A percentile compares a stretch with the other conserved stretches of the same genome.
Conservation (phyloP, 2,888 invertebrate species). For the Strigamia crassipes region DNA sequence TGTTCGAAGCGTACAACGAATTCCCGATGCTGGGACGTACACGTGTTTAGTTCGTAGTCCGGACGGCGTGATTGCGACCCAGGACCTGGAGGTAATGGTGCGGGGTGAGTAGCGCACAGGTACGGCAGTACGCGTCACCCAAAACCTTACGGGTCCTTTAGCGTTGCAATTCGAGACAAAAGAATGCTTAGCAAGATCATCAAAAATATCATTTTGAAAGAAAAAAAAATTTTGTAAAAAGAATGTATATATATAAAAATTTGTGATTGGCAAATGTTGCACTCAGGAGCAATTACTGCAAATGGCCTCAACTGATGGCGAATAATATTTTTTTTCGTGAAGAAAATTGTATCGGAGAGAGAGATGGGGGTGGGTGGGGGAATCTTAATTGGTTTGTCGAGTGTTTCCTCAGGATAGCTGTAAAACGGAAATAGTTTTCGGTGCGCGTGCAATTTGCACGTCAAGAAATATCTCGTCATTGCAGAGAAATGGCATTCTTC, state of each 20-base stretch:
- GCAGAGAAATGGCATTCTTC: constrained; percentile 38
- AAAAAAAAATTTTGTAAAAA: too few relatives aligned
- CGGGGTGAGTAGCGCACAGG: constrained; percentile 46
- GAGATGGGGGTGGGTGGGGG: neutral
- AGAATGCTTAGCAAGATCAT: neutral
- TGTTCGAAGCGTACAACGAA: constrained; percentile 42
- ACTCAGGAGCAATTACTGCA: constrained; percentile 13
- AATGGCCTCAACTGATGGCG: neutral
- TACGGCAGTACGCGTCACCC: constrained; percentile 43
- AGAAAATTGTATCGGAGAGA: neutral
- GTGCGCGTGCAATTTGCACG: constrained; percentile 25
- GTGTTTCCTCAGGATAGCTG: constrained; percentile 3
- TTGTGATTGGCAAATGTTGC: neutral
- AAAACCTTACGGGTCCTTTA: neutral
- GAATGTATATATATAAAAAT: too few relatives aligned
- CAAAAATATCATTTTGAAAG: too few relatives aligned
- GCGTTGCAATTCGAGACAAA: neutral
- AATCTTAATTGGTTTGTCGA: constrained; percentile 25
- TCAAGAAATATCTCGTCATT: constrained; percentile 30
- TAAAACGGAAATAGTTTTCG: constrained; percentile 35
- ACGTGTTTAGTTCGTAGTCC: constrained; percentile 42
- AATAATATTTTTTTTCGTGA: neutral
- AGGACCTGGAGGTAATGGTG: constrained; percentile 47
- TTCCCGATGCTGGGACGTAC: constrained; percentile 39
- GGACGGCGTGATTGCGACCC: constrained; percentile 41